These are phyloP conservation scores for Diceros bicornis DNA, from an alignment of 2,797 vertebrate species.

Conservation along the genomic window DNA sequence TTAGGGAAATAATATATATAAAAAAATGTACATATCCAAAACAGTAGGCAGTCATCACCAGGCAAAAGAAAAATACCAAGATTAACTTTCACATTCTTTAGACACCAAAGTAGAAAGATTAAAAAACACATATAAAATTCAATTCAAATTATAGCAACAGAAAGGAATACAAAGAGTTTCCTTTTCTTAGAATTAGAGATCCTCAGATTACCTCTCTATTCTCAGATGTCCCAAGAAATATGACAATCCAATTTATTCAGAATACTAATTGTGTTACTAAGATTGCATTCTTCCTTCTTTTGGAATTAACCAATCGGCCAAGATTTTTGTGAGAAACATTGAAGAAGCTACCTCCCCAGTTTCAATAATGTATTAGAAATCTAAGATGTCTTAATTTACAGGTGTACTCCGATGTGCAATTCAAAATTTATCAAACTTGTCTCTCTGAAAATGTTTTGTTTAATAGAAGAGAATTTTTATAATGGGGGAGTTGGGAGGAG, in stretches of 20 bases:
- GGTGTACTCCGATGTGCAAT: neutral
- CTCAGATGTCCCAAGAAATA: neutral
- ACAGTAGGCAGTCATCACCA: neutral
- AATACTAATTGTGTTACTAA: neutral
- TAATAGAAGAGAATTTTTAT: neutral
- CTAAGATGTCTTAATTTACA: conserved; percentile 10
- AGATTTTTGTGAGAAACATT: neutral
- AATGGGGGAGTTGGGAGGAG: neutral
- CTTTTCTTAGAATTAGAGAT: conserved; percentile 40
- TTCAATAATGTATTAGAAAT: conserved; percentile 13
- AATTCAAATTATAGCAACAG: conserved; percentile 36
- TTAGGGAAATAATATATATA: neutral
- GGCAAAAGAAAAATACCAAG: conserved; percentile 44
- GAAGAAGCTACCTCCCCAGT: neutral
- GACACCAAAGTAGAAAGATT: neutral
- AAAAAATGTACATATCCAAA: neutral
- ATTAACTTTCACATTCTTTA: conserved; percentile 8
- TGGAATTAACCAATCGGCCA: neutral
- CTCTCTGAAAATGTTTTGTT: conserved; percentile 39
- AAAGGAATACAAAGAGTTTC: neutral
- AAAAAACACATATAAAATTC: neutral
- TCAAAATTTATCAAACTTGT: conserved; percentile 4
- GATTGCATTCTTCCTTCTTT: neutral
- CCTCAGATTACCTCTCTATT: neutral
- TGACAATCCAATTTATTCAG: neutral